These are phyloP conservation scores for Stegastes partitus DNA, from an alignment of 2,113 vertebrate genomes.

Conservation along the genomic window DNA sequence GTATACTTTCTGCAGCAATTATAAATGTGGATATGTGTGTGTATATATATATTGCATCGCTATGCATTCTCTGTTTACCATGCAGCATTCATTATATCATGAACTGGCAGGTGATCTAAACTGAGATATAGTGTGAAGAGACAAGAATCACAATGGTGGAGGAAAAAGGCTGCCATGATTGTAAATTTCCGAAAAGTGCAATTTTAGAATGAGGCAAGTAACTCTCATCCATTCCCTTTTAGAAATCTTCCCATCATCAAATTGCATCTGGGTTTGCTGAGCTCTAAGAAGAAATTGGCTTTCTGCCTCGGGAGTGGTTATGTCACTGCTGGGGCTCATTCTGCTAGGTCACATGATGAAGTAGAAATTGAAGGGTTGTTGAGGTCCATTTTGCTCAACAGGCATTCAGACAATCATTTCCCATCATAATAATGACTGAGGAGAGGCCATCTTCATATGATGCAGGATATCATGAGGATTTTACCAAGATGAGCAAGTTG, in stretches of 20 bases:
- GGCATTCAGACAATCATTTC: conserved; percentile 23
- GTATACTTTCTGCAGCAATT: no score
- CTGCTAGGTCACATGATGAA: conserved; percentile 55
- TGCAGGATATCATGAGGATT: neutral
- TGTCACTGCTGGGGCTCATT: conserved; percentile 73
- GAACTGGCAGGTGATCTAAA: conserved; percentile 66
- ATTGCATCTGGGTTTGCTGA: conserved; percentile 82
- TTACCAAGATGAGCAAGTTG: neutral
- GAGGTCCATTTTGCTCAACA: conserved; percentile 62
- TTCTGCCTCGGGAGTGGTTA: conserved; percentile 84
- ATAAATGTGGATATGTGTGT: no score
- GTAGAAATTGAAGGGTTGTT: conserved; percentile 50
- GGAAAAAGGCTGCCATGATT: conserved; percentile 45
- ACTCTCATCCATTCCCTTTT: conserved; percentile 74
- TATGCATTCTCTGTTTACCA: neutral
- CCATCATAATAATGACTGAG: neutral
- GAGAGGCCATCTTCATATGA: neutral
- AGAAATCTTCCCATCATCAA: conserved; percentile 79
- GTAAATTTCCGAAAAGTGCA: conserved; percentile 83
- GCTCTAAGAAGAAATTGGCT: conserved; percentile 86
- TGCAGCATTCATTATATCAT: conserved; percentile 69
- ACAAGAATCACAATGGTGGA: neutral
- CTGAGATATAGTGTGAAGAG: neutral
- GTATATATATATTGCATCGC: neutral
- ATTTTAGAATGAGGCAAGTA: conserved; percentile 83